Evolutionary conservation across 2,113 vertebrate species (phyloP).

Genomic region (Elephas maximus): DNA sequence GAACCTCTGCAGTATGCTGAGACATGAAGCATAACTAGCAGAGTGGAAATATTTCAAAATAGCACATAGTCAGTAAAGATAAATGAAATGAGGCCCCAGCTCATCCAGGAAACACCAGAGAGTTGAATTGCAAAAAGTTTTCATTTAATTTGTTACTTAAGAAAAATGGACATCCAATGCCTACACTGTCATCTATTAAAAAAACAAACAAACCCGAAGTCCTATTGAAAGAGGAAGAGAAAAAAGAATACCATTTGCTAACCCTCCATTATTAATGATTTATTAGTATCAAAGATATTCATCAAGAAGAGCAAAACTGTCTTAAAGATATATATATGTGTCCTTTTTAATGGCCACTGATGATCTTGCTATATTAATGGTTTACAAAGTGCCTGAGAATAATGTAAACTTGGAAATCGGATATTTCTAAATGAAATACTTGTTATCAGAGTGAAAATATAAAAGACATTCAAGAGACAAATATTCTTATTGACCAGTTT

Average conservation of each 20-base stretch:
- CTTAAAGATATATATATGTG: neutral
- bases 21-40: neutral
- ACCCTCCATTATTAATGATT: neutral
- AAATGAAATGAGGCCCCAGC: neutral
- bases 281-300: conserved; percentile 36
- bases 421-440: conserved; percentile 25
- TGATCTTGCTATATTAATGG: neutral
- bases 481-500: neutral
- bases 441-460: neutral
- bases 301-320: neutral
- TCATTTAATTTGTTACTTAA: neutral
- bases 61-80: neutral
- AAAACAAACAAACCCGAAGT: neutral
- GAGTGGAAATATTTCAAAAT: neutral
- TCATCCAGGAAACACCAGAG: neutral
- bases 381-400: conserved; percentile 29
- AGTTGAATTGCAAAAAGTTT: neutral
- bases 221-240: neutral
- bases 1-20: neutral
- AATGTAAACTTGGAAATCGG: neutral
- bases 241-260: neutral
- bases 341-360: neutral
- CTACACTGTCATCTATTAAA: neutral
- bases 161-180: neutral
- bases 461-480: neutral